Percentiles rank a stretch among this genome's conserved stretches.
Evolutionary conservation across 2,888 invertebrate species (phyloP).

Genomic region (Ormyrus nitidulus): DNA sequence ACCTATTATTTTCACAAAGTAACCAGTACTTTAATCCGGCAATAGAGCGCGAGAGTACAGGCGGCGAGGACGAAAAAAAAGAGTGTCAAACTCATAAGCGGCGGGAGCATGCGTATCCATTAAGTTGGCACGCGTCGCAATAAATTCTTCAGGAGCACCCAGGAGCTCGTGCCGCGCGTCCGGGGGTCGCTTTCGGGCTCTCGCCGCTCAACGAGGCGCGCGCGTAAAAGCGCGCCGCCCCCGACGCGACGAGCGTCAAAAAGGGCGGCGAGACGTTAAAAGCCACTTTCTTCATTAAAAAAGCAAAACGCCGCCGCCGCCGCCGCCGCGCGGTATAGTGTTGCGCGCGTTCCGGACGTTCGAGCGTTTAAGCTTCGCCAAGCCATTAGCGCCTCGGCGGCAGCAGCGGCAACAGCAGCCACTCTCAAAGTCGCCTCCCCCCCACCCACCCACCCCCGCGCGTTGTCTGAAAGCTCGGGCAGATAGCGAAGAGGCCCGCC

Average conservation of each 20-base stretch:
- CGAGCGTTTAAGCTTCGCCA: background rate
- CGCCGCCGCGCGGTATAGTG: background rate
- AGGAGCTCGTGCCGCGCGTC: too few relatives aligned
- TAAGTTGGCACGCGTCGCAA: background rate
- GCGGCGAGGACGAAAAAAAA: too few relatives aligned
- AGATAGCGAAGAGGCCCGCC: slow-evolving; percentile 20
- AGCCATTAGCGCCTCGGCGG: background rate
- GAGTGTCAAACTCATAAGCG: too few relatives aligned
- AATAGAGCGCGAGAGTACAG: too few relatives aligned
- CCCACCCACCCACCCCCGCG: background rate
- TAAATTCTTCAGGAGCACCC: background rate
- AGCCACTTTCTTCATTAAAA: background rate
- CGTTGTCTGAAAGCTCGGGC: background rate
- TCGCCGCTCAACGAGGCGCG: background rate
- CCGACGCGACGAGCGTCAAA: background rate
- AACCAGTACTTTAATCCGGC: too few relatives aligned
- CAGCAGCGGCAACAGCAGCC: background rate
- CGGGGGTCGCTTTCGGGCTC: too few relatives aligned
- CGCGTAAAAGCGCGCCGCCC: slow-evolving; percentile 1
- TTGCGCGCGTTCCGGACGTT: background rate
- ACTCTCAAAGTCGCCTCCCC: background rate
- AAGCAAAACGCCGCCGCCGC: background rate
- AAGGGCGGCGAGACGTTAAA: background rate
- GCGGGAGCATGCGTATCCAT: too few relatives aligned
- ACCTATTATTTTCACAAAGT: too few relatives aligned